Percentiles rank a stretch among this genome's conserved stretches.
These are phyloP conservation scores for Morus bassanus DNA, from an alignment of 2,797 vertebrate genomes.

Conservation along the genomic window DNA sequence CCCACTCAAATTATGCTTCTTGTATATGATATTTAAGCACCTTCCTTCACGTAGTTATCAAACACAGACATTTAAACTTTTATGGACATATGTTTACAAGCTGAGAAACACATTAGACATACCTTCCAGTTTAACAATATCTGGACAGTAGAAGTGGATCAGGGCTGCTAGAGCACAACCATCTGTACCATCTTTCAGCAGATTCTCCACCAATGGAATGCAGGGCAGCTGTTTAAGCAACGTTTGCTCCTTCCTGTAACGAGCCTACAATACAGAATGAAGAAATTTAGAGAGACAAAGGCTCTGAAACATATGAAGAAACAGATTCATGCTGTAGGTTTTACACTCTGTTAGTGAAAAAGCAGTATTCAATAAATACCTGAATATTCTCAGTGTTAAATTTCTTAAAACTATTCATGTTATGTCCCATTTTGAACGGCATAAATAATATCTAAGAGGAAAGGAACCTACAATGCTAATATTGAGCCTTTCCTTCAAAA, in stretches of 20 bases:
- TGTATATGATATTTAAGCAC: neutral
- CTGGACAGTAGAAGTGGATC: constrained; percentile 96
- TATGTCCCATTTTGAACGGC: neutral
- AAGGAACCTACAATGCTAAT: neutral
- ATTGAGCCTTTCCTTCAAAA: neutral
- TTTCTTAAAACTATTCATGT: neutral
- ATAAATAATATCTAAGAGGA: neutral
- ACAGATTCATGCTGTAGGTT: neutral
- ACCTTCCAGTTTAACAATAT: constrained; percentile 85
- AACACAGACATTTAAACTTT: neutral
- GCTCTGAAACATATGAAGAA: neutral
- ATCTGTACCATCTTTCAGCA: constrained; percentile 92
- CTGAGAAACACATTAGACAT: neutral
- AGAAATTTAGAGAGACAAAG: neutral
- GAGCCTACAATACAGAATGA: constrained; percentile 77
- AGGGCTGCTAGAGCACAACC: constrained; percentile 90
- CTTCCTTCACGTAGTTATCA: neutral
- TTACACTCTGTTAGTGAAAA: neutral
- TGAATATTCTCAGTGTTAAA: neutral
- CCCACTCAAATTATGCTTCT: neutral
- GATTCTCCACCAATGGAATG: constrained; percentile 93
- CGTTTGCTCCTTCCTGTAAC: constrained; percentile 93
- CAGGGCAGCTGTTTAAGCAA: constrained; percentile 85
- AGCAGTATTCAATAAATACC: neutral
- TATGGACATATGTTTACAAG: neutral